Conservation (phyloP, 2,797 vertebrate genomes). For the Zalophus californianus region DNA sequence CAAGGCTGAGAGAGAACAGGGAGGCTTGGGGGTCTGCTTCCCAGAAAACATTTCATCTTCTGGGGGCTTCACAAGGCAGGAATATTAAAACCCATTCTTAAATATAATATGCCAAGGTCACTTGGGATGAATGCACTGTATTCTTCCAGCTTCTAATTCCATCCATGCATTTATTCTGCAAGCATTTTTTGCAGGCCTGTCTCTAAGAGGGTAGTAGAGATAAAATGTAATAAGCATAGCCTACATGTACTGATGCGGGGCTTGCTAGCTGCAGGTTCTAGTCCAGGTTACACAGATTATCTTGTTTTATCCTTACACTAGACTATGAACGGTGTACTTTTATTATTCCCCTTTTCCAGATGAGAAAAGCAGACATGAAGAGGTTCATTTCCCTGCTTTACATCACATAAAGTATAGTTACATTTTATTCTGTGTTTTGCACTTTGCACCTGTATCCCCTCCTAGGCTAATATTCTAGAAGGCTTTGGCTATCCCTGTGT, state of each 20-base stretch:
- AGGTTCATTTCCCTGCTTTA: neutral
- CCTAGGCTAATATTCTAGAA: neutral
- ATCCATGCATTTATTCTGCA: neutral
- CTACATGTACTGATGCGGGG: fast-evolving
- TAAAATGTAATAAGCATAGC: fast-evolving
- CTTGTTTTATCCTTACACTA: neutral
- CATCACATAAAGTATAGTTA: fast-evolving
- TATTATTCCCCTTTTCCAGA: neutral
- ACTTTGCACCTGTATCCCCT: fast-evolving
- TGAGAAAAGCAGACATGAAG: neutral
- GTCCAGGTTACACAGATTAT: no score
- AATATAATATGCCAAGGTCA: neutral
- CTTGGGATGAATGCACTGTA: neutral
- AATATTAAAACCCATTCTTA: neutral
- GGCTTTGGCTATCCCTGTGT: fast-evolving
- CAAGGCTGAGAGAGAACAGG: neutral
- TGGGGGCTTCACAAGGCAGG: neutral
- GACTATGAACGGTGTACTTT: fast-evolving
- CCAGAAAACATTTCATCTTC: neutral
- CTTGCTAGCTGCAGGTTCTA: neutral
- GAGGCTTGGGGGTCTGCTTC: fast-evolving
- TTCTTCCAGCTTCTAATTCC: neutral
- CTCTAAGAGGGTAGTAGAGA: constrained; percentile 2
- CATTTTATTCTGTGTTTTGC: fast-evolving
- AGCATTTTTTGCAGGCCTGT: neutral